Percentiles rank a stretch among this genome's conserved stretches.
These are phyloP conservation scores for Craseonycteris thonglongyai DNA, from an alignment of 2,113 vertebrate species.

Conservation along the genomic window DNA sequence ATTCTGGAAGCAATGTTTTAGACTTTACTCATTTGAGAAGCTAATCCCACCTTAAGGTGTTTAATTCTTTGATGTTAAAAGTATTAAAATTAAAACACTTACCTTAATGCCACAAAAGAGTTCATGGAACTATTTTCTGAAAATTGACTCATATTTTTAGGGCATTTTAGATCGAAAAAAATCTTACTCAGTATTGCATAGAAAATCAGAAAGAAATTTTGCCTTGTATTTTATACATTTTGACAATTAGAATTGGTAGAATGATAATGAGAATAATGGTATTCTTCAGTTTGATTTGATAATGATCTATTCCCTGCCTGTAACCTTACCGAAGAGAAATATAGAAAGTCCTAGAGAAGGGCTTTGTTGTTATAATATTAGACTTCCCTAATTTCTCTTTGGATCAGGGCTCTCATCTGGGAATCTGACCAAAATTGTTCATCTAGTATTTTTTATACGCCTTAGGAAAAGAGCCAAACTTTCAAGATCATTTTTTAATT, in stretches of 20 bases:
- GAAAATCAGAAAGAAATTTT: background rate
- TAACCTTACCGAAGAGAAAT: background rate
- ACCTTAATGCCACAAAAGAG: background rate
- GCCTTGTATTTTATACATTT: slow-evolving; percentile 20
- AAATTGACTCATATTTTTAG: background rate
- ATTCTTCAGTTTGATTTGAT: slow-evolving; percentile 25
- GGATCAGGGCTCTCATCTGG: slow-evolving; percentile 10
- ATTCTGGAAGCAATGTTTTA: background rate
- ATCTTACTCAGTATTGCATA: background rate
- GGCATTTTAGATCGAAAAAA: background rate
- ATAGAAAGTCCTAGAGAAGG: background rate
- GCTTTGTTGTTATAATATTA: slow-evolving; percentile 27
- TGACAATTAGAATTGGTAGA: background rate
- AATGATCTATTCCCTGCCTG: slow-evolving; percentile 39
- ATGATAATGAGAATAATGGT: background rate
- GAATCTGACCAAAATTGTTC: slow-evolving; percentile 39
- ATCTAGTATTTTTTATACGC: slow-evolving; percentile 13
- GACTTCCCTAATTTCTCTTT: slow-evolving; percentile 7
- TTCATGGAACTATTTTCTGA: background rate
- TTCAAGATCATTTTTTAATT: slow-evolving; percentile 36
- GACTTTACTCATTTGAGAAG: background rate
- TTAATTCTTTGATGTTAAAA: background rate
- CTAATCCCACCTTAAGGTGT: background rate
- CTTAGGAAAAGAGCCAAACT: slow-evolving; percentile 18
- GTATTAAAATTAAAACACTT: background rate